Evolutionary conservation across 2,888 invertebrate genomes (phyloP).

Genomic region (Ernsta delagoae): DNA sequence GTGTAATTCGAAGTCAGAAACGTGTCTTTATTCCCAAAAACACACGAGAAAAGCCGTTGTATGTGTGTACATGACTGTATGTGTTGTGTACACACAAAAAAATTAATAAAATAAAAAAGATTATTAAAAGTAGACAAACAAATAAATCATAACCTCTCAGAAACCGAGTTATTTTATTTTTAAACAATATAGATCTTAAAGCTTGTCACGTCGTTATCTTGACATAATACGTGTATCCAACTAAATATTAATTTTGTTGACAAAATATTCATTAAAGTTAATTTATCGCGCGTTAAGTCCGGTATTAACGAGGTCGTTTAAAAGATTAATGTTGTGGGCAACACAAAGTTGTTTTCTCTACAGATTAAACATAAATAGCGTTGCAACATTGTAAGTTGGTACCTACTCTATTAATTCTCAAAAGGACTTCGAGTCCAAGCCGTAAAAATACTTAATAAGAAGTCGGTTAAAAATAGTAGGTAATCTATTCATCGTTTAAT

Average conservation of each 20-base stretch:
- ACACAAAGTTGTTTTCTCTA: constrained; percentile 32
- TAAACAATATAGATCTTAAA: constrained; percentile 4
- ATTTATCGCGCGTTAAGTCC: constrained; percentile 23
- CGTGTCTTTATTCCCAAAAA: too few relatives aligned
- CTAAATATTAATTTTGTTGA: constrained; percentile 28
- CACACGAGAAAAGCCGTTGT: too few relatives aligned
- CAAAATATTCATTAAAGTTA: constrained; percentile 32
- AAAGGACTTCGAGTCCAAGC: too few relatives aligned
- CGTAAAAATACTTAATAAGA: too few relatives aligned
- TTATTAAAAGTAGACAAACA: too few relatives aligned
- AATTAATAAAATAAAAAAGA: too few relatives aligned
- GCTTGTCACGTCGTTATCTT: constrained; percentile 13
- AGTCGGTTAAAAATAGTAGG: too few relatives aligned
- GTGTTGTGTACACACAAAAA: background rate
- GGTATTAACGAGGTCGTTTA: constrained; percentile 32
- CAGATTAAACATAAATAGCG: constrained; percentile 24
- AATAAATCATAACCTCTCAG: background rate
- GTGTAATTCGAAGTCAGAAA: too few relatives aligned
- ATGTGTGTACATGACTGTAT: too few relatives aligned
- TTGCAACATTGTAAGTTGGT: constrained; percentile 22
- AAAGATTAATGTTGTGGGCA: constrained; percentile 30
- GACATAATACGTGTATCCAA: background rate
- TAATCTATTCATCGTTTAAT: background rate
- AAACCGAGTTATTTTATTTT: background rate
- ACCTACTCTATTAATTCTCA: too few relatives aligned